Percentiles rank a stretch among this genome's conserved stretches.
Conservation (phyloP, 2,888 invertebrate genomes). For the Brachycybe producta region DNA sequence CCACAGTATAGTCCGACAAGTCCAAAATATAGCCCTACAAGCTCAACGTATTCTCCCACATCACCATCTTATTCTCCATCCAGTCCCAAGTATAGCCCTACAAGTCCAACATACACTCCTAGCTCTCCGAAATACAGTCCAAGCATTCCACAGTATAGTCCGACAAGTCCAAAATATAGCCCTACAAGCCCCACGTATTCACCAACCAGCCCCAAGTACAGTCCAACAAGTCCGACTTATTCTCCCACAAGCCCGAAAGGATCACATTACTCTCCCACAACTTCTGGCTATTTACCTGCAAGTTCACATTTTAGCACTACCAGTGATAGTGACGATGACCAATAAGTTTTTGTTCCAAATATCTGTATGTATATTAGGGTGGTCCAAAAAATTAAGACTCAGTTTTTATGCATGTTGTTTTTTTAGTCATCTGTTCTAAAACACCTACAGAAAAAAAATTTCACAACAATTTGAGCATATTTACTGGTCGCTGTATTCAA, state of each 20-base stretch:
- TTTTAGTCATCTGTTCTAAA: too few relatives aligned
- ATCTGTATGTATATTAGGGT: too few relatives aligned
- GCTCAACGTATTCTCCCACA: slow-evolving; percentile 35
- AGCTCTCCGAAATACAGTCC: slow-evolving; percentile 46
- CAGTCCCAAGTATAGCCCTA: slow-evolving; percentile 69
- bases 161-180: slow-evolving; percentile 65
- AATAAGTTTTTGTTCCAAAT: too few relatives aligned
- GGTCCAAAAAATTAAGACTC: too few relatives aligned
- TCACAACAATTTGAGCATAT: too few relatives aligned
- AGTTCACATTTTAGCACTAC: slow-evolving; percentile 59
- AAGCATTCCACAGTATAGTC: slow-evolving; percentile 35
- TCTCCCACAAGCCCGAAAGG: slow-evolving; percentile 48
- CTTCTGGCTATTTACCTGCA: slow-evolving; percentile 45
- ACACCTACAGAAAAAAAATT: too few relatives aligned
- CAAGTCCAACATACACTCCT: slow-evolving; percentile 32
- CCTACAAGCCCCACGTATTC: slow-evolving; percentile 46
- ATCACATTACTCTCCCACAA: slow-evolving; percentile 32
- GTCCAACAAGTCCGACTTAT: slow-evolving; percentile 72
- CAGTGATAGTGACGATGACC: slow-evolving; percentile 65
- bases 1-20: slow-evolving; percentile 46
- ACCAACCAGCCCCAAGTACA: slow-evolving; percentile 57
- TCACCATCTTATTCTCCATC: slow-evolving; percentile 73
- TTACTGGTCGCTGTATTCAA: too few relatives aligned
- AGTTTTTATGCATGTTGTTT: too few relatives aligned
- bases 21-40: slow-evolving; percentile 65